phyloP scores from a whole-genome alignment of 2,113 vertebrate genomes.

The Epinephelus cyanopodus region DNA sequence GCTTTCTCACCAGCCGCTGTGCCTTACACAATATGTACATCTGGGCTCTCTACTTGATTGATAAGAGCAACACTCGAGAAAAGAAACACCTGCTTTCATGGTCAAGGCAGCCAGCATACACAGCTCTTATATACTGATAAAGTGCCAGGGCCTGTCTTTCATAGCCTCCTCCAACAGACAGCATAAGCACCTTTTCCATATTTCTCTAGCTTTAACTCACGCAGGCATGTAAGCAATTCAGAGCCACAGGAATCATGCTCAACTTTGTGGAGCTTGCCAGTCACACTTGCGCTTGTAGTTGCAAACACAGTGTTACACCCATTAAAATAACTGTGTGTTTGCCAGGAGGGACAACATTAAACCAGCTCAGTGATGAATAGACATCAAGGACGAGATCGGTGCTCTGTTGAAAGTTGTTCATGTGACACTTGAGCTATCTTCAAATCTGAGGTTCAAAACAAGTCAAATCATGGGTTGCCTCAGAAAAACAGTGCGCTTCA shows the following conservation, averaged over 20 bases:
- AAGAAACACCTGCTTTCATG: conserved; percentile 16
- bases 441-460: conserved; percentile 42
- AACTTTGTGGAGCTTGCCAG: conserved; percentile 49
- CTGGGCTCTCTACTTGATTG: conserved; percentile 1
- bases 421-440: conserved; percentile 54
- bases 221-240: conserved; percentile 32
- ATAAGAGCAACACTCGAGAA: conserved; percentile 30
- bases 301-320: conserved; percentile 51
- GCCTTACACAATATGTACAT: neutral
- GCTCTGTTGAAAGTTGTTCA: conserved; percentile 48
- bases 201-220: conserved; percentile 26
- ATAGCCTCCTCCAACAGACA: conserved; percentile 23
- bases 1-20: neutral
- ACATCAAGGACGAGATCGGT: conserved; percentile 55
- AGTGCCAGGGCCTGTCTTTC: conserved; percentile 24
- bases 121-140: neutral
- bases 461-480: conserved; percentile 29
- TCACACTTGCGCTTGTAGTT: conserved; percentile 57
- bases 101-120: conserved; percentile 17
- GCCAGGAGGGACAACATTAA: conserved; percentile 55
- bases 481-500: conserved; percentile 45
- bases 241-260: conserved; percentile 29
- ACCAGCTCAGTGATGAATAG: conserved; percentile 49
- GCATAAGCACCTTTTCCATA: conserved; percentile 15
- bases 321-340: conserved; percentile 49